Evolutionary conservation across 2,797 vertebrate genomes (phyloP).

Genomic region (Brachyalestes nurse): DNA sequence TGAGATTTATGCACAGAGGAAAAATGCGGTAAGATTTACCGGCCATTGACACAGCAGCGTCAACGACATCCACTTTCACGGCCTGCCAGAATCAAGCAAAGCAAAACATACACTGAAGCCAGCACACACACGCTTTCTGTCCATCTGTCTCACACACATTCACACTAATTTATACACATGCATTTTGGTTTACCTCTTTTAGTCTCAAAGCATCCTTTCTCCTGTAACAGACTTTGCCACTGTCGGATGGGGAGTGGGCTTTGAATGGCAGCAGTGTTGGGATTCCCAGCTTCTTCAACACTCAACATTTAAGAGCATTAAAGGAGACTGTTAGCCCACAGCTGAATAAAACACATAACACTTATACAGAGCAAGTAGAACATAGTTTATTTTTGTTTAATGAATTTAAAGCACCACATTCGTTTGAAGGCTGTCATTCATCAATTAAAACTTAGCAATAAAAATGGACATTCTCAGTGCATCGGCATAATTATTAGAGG

Average conservation of each 20-base stretch:
- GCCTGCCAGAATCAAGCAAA: slow-evolving; percentile 12
- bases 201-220: slow-evolving; percentile 75
- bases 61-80: neutral
- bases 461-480: no score
- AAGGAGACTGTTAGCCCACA: no score
- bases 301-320: no score
- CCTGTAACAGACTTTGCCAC: slow-evolving; percentile 61
- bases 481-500: neutral
- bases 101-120: slow-evolving; percentile 9
- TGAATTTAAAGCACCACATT: no score
- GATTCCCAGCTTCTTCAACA: neutral
- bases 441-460: no score
- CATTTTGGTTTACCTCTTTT: slow-evolving; percentile 51
- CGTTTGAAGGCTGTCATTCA: no score
- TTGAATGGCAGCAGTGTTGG: neutral
- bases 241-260: neutral
- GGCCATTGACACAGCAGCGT: neutral
- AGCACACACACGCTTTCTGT: neutral
- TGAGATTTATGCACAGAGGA: slow-evolving; percentile 21
- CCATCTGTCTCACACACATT: neutral
- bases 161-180: neutral
- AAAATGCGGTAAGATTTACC: neutral
- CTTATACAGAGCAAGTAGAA: no score
- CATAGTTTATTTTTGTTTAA: no score
- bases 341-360: no score